These are phyloP conservation scores for Drosophila gunungcola DNA, from an alignment of 1,140 invertebrate genomes.

Conservation along the genomic window DNA sequence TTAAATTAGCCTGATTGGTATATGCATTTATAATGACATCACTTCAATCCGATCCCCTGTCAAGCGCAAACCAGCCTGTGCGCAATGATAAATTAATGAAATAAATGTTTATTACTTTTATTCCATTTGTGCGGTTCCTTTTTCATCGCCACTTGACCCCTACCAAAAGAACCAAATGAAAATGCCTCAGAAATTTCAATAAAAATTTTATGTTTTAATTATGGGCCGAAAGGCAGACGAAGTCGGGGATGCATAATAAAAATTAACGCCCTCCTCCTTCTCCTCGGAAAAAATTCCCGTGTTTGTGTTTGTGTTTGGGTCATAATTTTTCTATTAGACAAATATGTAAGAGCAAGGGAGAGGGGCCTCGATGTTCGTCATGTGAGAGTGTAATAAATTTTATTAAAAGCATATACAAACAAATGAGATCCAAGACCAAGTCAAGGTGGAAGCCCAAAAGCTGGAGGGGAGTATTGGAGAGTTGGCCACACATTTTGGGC, in stretches of 20 bases:
- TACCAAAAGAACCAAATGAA: slow-evolving; percentile 38
- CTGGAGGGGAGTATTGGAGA: neutral
- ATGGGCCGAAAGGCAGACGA: slow-evolving; percentile 47
- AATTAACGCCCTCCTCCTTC: slow-evolving; percentile 37
- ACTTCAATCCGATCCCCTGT: slow-evolving; percentile 24
- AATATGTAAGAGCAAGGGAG: slow-evolving; percentile 32
- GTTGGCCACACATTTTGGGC: slow-evolving; percentile 61
- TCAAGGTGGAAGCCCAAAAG: slow-evolving; percentile 24
- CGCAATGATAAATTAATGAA: slow-evolving; percentile 72
- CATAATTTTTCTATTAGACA: slow-evolving; percentile 80
- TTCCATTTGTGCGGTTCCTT: slow-evolving; percentile 29
- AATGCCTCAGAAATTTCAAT: slow-evolving; percentile 68
- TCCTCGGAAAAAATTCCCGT: neutral
- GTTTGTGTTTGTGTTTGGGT: slow-evolving; percentile 18
- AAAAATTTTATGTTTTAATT: slow-evolving; percentile 77
- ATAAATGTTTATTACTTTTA: slow-evolving; percentile 70
- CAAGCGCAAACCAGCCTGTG: slow-evolving; percentile 11
- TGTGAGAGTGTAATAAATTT: slow-evolving; percentile 76
- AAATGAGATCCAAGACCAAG: slow-evolving; percentile 21
- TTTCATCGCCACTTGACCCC: neutral
- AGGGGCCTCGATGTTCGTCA: slow-evolving; percentile 45
- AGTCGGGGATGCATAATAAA: slow-evolving; percentile 47
- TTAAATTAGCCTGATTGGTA: slow-evolving; percentile 69
- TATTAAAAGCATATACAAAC: slow-evolving; percentile 71
- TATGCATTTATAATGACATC: slow-evolving; percentile 68